phyloP scores from a whole-genome alignment of 2,797 vertebrate genomes.

The Ceryle rudis region DNA sequence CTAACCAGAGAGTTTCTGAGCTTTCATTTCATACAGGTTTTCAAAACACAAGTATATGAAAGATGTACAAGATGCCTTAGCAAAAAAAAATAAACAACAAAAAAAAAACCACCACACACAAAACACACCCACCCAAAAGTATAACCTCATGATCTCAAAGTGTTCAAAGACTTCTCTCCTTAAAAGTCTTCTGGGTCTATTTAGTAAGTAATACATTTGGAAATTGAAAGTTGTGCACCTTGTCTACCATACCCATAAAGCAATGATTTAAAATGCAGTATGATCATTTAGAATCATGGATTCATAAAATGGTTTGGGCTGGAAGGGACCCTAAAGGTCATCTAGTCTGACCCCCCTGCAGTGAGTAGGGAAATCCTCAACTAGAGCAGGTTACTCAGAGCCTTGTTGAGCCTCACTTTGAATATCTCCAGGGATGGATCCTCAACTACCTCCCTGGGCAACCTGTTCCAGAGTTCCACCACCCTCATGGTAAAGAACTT shows the following conservation, averaged over 20 bases:
- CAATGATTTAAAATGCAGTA: not conserved
- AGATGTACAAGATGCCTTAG: not conserved
- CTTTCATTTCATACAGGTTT: not conserved
- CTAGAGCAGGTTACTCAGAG: too few relatives aligned
- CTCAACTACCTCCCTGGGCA: too few relatives aligned
- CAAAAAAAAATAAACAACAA: not conserved
- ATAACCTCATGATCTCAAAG: not conserved
- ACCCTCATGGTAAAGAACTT: too few relatives aligned
- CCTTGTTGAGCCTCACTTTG: too few relatives aligned
- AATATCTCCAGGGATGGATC: too few relatives aligned
- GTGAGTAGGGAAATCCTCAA: too few relatives aligned
- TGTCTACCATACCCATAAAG: not conserved
- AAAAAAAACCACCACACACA: not conserved
- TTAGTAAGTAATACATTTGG: not conserved
- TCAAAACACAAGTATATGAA: not conserved
- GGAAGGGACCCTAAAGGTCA: too few relatives aligned
- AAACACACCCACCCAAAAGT: too few relatives aligned
- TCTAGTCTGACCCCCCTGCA: too few relatives aligned
- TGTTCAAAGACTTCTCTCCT: not conserved
- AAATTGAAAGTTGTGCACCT: not conserved
- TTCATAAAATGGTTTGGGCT: too few relatives aligned
- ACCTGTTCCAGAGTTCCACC: too few relatives aligned
- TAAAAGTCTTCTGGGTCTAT: not conserved
- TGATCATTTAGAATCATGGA: not conserved
- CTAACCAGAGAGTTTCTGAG: not conserved